Percentiles rank a stretch among this genome's conserved stretches.
Conservation (phyloP, 1,140 invertebrate species). For the Vollenhovia emeryi region DNA sequence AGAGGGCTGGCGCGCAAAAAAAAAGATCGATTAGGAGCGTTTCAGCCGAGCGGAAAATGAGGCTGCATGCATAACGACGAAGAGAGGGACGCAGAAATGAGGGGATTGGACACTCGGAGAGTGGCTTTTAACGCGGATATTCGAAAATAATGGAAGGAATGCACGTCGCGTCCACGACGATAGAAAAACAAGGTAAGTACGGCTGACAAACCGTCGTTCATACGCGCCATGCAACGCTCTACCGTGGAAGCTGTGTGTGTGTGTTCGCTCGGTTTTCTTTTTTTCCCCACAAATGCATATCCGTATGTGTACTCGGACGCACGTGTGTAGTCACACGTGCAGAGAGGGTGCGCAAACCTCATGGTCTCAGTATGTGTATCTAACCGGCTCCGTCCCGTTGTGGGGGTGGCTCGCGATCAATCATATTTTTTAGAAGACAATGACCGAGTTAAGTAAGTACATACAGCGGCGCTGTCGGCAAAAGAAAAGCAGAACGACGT, state of each 20-base stretch:
- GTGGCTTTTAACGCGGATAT: conserved; percentile 58
- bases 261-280: conserved; percentile 62
- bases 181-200: conserved; percentile 73
- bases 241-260: conserved; percentile 68
- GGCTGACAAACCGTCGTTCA: conserved; percentile 74
- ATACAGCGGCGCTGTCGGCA: conserved; percentile 39
- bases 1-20: conserved; percentile 35
- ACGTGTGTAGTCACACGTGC: background rate
- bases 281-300: conserved; percentile 69
- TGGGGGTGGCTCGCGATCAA: conserved; percentile 73
- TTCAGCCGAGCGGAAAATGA: conserved; percentile 51
- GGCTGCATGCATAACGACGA: conserved; percentile 46
- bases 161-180: conserved; percentile 40
- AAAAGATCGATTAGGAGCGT: conserved; percentile 59
- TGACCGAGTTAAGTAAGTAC: conserved; percentile 72
- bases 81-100: background rate
- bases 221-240: conserved; percentile 68
- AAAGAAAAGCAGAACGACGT: conserved; percentile 57
- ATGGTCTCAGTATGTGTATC: conserved; percentile 42
- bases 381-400: conserved; percentile 57
- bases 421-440: conserved; percentile 77
- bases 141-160: conserved; percentile 68
- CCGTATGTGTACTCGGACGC: conserved; percentile 25
- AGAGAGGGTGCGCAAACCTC: conserved; percentile 55
- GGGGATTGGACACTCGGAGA: conserved; percentile 2